phyloP scores from a whole-genome alignment of 2,113 vertebrate genomes.

The Phrynosoma platyrhinos region DNA sequence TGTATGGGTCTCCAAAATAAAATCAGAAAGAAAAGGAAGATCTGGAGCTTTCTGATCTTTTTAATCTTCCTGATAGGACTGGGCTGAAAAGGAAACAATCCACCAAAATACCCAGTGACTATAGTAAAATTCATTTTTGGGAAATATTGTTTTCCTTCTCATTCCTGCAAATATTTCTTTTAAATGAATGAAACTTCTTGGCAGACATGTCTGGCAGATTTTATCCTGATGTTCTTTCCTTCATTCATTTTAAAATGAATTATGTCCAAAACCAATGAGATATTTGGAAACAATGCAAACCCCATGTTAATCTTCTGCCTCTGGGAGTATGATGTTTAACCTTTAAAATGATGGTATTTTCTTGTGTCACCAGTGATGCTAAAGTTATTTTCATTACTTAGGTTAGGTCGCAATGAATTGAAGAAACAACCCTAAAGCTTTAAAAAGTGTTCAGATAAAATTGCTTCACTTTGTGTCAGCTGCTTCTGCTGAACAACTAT shows the following conservation, averaged over 20 bases:
- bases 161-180: no score
- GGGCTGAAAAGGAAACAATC: not conserved
- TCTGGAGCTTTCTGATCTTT: no score
- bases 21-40: no score
- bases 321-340: not conserved
- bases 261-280: not conserved
- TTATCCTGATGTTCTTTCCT: no score
- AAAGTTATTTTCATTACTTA: conserved; percentile 11
- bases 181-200: no score
- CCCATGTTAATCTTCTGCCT: not conserved
- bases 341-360: not conserved
- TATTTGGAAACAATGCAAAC: conserved; percentile 27
- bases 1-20: no score
- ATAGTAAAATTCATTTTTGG: not conserved
- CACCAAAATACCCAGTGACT: not conserved
- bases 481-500: not conserved
- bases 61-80: not conserved
- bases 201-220: no score
- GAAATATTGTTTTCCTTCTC: not conserved
- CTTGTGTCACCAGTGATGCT: not conserved
- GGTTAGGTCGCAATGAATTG: fast-evolving
- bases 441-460: not conserved
- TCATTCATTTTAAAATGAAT: not conserved
- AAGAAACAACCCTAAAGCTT: not conserved
- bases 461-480: not conserved